Base-by-base conservation (phyloP, 2,888 invertebrate species). In the Melikaiella ostensackeni region DNA sequence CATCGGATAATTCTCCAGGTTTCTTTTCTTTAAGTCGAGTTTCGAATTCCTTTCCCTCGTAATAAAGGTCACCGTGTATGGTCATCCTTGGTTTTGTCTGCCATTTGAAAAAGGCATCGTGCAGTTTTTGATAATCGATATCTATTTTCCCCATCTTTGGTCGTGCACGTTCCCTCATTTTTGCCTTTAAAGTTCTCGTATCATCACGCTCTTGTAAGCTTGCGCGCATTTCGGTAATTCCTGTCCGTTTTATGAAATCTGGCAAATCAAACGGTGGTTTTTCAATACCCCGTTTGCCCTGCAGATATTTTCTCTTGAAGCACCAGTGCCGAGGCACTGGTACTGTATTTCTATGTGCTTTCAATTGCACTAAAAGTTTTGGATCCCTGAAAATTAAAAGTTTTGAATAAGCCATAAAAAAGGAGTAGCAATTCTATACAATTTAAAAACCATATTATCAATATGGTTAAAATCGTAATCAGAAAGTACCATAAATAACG, bases 201-300 rank as follows among this genome's bases (percentile, higher is more conserved):
- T 98, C 98, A 88, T 98, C 98, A 87, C 99, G 99, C 90, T 99
- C 99, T 89, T 98, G 98, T 27, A 99, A 93, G 0, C 99, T 98
- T 55, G 99, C 98, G 61, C 99, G 93, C 99, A 99, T 99, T 92
- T 99, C 99, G 96, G 98, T 99, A 82, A 99, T 99, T n/a, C 99
- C 99, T 0, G 99, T 99, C 88, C 98, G 96, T 91, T 99, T 98
- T 80, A 99, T 99, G 91, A 99, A 99, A 88, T 99, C 99, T 0
- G 99, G 99, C 74, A 99, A 93, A 91, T 99, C 98, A 91, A 99
- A 99, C 0, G 99, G 98, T 0, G 99, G 98, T 88, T 99, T 99
- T 91, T 99, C 99, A 87, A 99, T 99, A 90, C 99, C 99, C 64
- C 99, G 94, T 92, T 99, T 99, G 16, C 99, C 99, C 92, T 98